Conservation (phyloP, 2,797 vertebrate species). For the Anabacerthia variegaticeps region DNA sequence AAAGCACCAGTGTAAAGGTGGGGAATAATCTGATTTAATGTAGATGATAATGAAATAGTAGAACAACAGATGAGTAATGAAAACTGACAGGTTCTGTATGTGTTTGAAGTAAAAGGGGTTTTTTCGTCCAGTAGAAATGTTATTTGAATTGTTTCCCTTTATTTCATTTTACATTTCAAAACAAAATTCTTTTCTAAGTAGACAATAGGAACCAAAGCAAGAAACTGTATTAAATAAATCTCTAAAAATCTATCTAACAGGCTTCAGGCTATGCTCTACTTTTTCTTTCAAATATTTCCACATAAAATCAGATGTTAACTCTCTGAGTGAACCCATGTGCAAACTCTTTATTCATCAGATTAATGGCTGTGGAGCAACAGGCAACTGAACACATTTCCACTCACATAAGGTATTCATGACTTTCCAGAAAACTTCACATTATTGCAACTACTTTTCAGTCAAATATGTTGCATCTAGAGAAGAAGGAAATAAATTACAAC, state of each 20-base stretch:
- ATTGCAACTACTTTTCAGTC: constrained; percentile 61
- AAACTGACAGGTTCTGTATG: background rate
- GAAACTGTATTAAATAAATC: constrained; percentile 56
- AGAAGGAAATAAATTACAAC: constrained; percentile 52
- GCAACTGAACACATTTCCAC: constrained; percentile 42
- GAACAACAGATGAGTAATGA: background rate
- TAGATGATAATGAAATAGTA: constrained; percentile 22
- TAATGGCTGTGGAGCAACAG: constrained; percentile 63
- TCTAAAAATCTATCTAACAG: constrained; percentile 41
- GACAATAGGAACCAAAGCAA: constrained; percentile 43
- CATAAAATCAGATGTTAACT: constrained; percentile 73
- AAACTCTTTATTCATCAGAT: constrained; percentile 57
- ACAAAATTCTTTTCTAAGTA: constrained; percentile 66
- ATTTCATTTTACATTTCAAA: constrained; percentile 66
- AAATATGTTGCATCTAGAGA: constrained; percentile 51
- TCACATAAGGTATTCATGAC: constrained; percentile 23
- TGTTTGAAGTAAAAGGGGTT: background rate
- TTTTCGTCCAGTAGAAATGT: constrained; percentile 38
- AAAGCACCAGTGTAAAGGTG: background rate
- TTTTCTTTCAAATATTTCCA: constrained; percentile 67
- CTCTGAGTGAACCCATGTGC: constrained; percentile 63
- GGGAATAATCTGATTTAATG: constrained; percentile 33
- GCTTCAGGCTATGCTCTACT: constrained; percentile 55
- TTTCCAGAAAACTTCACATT: constrained; percentile 61
- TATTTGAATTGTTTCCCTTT: constrained; percentile 47